Evolutionary conservation across 2,888 invertebrate genomes (phyloP).

Genomic region (Caradrina kadenii): DNA sequence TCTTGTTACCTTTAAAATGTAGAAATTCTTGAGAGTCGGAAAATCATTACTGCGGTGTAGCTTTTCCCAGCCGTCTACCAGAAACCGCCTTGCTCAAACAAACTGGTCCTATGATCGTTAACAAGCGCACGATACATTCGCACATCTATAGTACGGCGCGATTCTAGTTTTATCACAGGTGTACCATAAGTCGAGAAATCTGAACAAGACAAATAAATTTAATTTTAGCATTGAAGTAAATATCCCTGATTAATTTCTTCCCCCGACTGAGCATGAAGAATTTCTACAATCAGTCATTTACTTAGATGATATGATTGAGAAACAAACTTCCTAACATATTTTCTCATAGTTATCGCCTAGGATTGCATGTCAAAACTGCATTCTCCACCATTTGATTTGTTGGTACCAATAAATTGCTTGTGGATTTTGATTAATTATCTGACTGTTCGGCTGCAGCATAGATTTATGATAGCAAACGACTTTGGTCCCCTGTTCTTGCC

Average conservation of each 20-base stretch:
- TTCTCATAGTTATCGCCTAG: conserved; percentile 49
- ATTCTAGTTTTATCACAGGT: conserved; percentile 48
- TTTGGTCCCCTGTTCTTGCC: conserved; percentile 41
- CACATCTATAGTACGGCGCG: conserved; percentile 37
- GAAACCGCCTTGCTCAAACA: conserved; percentile 43
- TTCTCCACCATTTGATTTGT: conserved; percentile 58
- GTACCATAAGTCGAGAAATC: conserved; percentile 42
- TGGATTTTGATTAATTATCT: conserved; percentile 63
- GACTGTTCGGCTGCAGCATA: conserved; percentile 44
- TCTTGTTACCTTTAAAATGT: conserved; percentile 4
- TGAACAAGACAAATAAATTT: conserved; percentile 8
- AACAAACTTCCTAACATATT: conserved; percentile 45
- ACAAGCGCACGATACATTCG: conserved; percentile 48
- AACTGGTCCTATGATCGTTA: conserved; percentile 53
- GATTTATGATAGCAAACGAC: conserved; percentile 57
- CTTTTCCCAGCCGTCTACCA: conserved; percentile 36
- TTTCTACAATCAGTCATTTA: conserved; percentile 41
- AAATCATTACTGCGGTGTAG: conserved; percentile 33
- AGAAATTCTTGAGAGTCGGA: conserved; percentile 37
- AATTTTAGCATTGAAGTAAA: conserved; percentile 17
- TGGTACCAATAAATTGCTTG: conserved; percentile 59
- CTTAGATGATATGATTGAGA: conserved; percentile 42
- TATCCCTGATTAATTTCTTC: conserved; percentile 27
- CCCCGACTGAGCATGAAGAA: conserved; percentile 29
- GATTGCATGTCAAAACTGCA: conserved; percentile 55